Conservation (phyloP, 1,140 invertebrate genomes). For the Argopecten irradians region DNA sequence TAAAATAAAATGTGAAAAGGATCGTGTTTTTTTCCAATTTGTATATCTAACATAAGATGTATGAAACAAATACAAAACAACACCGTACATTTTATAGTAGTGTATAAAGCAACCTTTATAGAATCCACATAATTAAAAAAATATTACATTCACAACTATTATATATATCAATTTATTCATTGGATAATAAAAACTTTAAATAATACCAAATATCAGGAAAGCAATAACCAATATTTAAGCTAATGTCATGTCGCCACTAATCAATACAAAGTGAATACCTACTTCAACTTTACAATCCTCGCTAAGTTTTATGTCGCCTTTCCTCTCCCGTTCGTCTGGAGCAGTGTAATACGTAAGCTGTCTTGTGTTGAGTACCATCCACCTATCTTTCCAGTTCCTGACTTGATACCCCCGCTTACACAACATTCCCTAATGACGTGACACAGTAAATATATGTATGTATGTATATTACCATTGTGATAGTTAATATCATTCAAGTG, state of each 20-base stretch:
- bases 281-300: conserved; percentile 83
- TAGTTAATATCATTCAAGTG: background rate
- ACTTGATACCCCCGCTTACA: conserved; percentile 86
- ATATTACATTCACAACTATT: no score
- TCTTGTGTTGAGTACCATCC: conserved; percentile 87
- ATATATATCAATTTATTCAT: background rate
- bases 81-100: no score
- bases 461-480: background rate
- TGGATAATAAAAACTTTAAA: conserved; percentile 23
- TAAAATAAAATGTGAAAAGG: no score
- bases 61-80: no score
- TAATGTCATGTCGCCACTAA: background rate
- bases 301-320: conserved; percentile 83
- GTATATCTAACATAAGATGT: no score
- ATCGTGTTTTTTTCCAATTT: no score
- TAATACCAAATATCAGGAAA: background rate
- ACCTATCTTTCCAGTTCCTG: conserved; percentile 86
- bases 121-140: no score
- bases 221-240: background rate
- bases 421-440: conserved; percentile 56
- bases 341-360: conserved; percentile 85
- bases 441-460: background rate
- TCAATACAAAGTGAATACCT: conserved; percentile 74
- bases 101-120: no score
- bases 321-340: conserved; percentile 83